Percentiles rank a stretch among this genome's conserved stretches.
These are phyloP conservation scores for Saxicola maurus DNA, from an alignment of 2,797 vertebrate species.

Conservation along the genomic window DNA sequence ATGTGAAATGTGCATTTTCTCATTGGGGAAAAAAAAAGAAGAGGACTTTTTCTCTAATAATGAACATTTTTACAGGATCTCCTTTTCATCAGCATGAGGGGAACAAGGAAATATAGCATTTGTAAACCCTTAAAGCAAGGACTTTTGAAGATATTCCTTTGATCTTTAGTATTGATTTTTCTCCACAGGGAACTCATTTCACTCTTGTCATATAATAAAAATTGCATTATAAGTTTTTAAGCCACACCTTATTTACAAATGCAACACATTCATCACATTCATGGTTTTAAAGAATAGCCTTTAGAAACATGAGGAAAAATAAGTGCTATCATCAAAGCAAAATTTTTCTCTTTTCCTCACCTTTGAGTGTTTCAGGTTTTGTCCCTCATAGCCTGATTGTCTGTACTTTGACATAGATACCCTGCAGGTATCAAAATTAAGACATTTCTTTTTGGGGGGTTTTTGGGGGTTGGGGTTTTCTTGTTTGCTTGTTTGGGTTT, in stretches of 20 bases:
- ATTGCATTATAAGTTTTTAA: background rate
- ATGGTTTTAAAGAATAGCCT: background rate
- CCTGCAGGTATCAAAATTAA: background rate
- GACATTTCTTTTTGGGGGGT: background rate
- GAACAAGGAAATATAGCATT: background rate
- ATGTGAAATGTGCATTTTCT: background rate
- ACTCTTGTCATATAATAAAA: background rate
- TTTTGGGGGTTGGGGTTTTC: rapidly evolving
- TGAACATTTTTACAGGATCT: background rate
- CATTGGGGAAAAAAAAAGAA: background rate
- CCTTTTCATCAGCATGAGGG: background rate
- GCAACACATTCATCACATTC: background rate
- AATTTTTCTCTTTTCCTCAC: background rate
- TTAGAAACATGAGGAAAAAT: background rate
- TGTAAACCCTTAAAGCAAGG: background rate
- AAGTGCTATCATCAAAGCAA: background rate
- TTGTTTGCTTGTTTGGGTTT: background rate
- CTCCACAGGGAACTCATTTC: background rate
- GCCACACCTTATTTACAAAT: constrained; percentile 24
- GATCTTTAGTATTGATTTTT: background rate
- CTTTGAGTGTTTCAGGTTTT: background rate
- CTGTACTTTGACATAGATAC: background rate
- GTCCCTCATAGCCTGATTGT: background rate
- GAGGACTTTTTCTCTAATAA: background rate
- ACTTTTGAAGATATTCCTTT: constrained; percentile 17